Base-by-base conservation (phyloP, 2,888 invertebrate genomes). In the Apotomis turbidana region DNA sequence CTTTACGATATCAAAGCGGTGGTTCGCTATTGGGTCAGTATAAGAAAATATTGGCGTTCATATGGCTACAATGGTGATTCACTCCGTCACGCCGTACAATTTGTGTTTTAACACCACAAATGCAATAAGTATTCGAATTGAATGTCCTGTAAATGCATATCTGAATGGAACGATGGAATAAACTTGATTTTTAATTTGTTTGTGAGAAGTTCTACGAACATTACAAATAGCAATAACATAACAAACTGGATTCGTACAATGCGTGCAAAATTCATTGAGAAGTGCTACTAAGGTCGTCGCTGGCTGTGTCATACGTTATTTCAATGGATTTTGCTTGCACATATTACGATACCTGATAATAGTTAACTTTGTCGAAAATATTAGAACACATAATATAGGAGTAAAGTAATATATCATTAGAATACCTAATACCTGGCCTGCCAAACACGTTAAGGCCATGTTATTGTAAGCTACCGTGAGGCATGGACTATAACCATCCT, bases 401-500 rank as follows among this genome's bases (percentile, higher is more conserved):
- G 46, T 46, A 46, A 6, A 46, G 46, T 46, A 46, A 46, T 46
- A 46, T 8, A 66, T 57, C 36, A 57, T 36, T 41, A 3, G n/a
- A 67, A 13, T 58, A 27, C 27, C 27, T 27, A 36, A 49, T 58
- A 55, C 13, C 36, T 13, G 49, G 44, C 49, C 15, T 36, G 36
- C 44, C 36, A 49, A 57, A 55, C 12, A 55, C 15, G 8, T 60
- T 52, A 15, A 41, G 15, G 52, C 49, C n/a, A 38, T 58, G 46
- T 49, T 49, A 67, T 67, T 67, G 49, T 13, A 58, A 58, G 36
- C 58, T 38, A 38, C 58, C 5, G 10, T 27, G 38, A 57, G 57
- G 36, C 46, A 58, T 67, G 49, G 6, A 57, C 58, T 58, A 58
- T 63, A 69, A 62, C 46, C 55, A 49, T 57, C 15, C 38, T 57